Percentiles rank a stretch among this genome's conserved stretches.
Conservation (phyloP, 2,113 vertebrate species). For the Aplodontia rufa region DNA sequence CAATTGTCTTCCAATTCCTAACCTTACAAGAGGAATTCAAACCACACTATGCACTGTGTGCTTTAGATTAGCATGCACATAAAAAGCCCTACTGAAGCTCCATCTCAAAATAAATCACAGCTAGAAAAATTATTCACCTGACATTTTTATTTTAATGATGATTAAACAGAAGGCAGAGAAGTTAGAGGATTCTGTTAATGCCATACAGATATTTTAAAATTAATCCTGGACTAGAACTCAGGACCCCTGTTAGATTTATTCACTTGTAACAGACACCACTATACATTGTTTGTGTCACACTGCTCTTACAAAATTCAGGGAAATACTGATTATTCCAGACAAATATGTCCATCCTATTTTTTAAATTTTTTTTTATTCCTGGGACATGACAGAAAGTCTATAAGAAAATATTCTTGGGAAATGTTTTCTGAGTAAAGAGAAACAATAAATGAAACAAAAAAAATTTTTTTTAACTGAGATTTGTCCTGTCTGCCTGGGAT, state of each 20-base stretch:
- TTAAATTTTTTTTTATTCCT: not conserved
- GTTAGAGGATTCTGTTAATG: not conserved
- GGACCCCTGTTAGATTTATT: not conserved
- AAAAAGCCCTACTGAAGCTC: not conserved
- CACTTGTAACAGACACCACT: not conserved
- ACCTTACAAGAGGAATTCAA: not conserved
- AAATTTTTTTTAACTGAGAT: not conserved
- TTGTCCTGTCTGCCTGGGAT: not conserved
- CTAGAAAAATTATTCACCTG: not conserved
- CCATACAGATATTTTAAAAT: not conserved
- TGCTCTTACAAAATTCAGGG: not conserved
- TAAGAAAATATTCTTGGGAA: not conserved
- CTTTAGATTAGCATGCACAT: not conserved
- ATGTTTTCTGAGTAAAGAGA: not conserved
- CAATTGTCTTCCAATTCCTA: too few relatives aligned
- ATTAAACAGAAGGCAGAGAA: not conserved
- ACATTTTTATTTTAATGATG: not conserved
- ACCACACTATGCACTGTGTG: too few relatives aligned
- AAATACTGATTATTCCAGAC: not conserved
- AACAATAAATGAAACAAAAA: not conserved
- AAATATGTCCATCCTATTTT: not conserved
- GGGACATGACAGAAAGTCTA: not conserved
- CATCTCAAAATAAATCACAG: not conserved
- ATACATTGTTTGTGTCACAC: not conserved
- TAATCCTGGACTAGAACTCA: not conserved